Base-by-base conservation (phyloP, 2,113 vertebrate genomes). In the Microcebus ravelobensis region DNA sequence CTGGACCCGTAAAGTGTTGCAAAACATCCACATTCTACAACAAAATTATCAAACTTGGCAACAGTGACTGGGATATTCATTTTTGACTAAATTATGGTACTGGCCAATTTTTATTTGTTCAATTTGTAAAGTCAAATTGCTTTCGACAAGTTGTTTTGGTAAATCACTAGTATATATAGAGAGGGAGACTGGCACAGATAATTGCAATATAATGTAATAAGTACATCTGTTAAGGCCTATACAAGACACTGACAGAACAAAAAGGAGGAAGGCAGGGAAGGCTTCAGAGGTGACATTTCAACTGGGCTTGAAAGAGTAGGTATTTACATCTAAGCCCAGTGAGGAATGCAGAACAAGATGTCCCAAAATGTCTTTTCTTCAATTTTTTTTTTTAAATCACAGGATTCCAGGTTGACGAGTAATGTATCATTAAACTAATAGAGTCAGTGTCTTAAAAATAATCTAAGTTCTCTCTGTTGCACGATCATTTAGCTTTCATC, bases 401-500 rank as follows among this genome's bases (percentile, higher is more conserved):
- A 48, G 63, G 5, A 23, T 67, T 97, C 12, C 27, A 57, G 27
- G 76, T 2, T 36, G 2, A 8, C 68, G 52, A 71, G 13, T 73
- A 39, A 52, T 68, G 8, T 73, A n/a, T 55, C 71, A 36, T 83
- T 94, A 97, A 31, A 86, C 71, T 76, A 73, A 67, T 50, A 36
- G 17, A 77, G 25, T 79, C 93, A 55, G 15, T 12, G 27, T 88
- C 70, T 94, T 83, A 15, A 5, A 11, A 85, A 96, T 76, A n/a
- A 3, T 48, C 21, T 67, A 82, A 45, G 11, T 82, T 90, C 23
- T 42, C 1, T 95, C 90, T 97, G 81, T 92, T 93, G 4, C 10
- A 73, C 48, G n/a, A 84, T 20, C 29, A 85, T 42, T 73, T 95
- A 10, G 48, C 67, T 96, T 98, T 90, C 12, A 67, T 83, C 57